Percentiles rank a stretch among this genome's conserved stretches.
Evolutionary conservation across 2,888 invertebrate genomes (phyloP).

Genomic region (Galerucella nymphaeae): DNA sequence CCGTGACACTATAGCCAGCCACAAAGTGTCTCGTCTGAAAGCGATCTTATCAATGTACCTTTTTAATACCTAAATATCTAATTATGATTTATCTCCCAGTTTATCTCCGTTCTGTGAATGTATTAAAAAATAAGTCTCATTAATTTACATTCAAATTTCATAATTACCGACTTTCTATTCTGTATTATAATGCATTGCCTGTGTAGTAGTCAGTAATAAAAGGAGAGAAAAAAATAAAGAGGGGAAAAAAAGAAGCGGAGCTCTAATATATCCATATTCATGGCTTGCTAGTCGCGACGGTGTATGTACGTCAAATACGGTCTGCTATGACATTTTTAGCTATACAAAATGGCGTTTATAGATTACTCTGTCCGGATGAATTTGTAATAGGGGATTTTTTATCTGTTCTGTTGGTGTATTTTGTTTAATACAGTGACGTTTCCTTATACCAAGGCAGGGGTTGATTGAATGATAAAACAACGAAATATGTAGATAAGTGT

Average conservation of each 20-base stretch:
- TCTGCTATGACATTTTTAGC: constrained; percentile 58
- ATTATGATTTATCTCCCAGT: too few relatives aligned
- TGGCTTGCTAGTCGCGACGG: constrained; percentile 48
- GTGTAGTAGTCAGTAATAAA: not conserved
- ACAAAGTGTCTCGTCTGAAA: too few relatives aligned
- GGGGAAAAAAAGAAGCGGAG: constrained; percentile 35
- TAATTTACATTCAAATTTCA: too few relatives aligned
- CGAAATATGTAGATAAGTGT: not conserved
- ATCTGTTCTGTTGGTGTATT: constrained; percentile 25
- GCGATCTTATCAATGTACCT: too few relatives aligned
- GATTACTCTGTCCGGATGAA: constrained; percentile 58
- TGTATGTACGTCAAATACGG: constrained; percentile 50
- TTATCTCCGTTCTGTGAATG: too few relatives aligned
- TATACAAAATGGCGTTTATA: constrained; percentile 62
- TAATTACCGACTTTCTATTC: not conserved
- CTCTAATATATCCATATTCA: constrained; percentile 56
- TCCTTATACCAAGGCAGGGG: constrained; percentile 2
- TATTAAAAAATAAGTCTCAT: too few relatives aligned
- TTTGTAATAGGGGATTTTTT: constrained; percentile 47
- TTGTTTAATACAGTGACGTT: constrained; percentile 8
- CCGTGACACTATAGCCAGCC: too few relatives aligned
- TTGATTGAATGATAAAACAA: constrained; percentile 1
- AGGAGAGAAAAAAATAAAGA: constrained; percentile 18
- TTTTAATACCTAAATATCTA: too few relatives aligned
- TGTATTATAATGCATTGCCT: not conserved